These are phyloP conservation scores for Sigmodon hispidus DNA, from an alignment of 2,113 vertebrate species.

Conservation along the genomic window DNA sequence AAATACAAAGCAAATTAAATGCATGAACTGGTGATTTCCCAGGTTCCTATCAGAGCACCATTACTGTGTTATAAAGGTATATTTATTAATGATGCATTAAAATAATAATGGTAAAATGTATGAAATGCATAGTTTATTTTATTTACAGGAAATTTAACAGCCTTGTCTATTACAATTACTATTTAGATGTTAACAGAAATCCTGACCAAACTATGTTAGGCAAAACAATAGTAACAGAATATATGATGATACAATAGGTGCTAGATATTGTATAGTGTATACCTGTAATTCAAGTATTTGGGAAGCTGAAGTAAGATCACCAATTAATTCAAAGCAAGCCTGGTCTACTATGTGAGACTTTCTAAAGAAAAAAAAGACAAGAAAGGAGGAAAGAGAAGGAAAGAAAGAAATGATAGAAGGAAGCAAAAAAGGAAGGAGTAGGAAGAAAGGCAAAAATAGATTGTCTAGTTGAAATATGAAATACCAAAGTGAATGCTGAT, in stretches of 20 bases:
- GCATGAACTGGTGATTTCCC: not conserved
- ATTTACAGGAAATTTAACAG: not conserved
- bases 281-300: too few species aligned
- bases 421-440: too few species aligned
- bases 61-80: not conserved
- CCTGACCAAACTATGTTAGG: not conserved
- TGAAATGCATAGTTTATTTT: not conserved
- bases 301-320: not conserved
- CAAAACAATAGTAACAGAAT: not conserved
- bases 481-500: not conserved
- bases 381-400: too few species aligned
- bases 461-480: not conserved
- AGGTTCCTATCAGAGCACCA: not conserved
- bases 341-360: too few species aligned
- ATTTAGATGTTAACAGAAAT: not conserved
- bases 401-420: too few species aligned
- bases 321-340: not conserved
- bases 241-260: not conserved
- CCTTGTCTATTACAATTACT: not conserved
- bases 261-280: not conserved
- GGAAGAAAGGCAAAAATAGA: not conserved
- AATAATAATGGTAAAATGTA: not conserved
- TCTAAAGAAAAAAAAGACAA: not conserved
- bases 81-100: not conserved
- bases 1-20: constrained; percentile 21